Evolutionary conservation across 2,797 vertebrate species (phyloP).

Genomic region (Catamblyrhynchus diadema): DNA sequence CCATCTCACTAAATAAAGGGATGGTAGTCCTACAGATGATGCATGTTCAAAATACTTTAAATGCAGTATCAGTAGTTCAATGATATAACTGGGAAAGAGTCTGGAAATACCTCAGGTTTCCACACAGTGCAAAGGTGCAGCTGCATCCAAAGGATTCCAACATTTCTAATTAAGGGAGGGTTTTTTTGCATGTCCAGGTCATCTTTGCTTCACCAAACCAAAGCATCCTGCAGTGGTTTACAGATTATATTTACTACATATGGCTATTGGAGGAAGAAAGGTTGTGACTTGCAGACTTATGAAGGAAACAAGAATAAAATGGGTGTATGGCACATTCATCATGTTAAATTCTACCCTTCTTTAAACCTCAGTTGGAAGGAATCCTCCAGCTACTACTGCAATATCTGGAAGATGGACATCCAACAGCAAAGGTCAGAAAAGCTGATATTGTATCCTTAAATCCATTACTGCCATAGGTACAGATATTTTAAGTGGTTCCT

Average conservation of each 20-base stretch:
- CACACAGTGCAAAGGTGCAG: fast-evolving
- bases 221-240: not conserved
- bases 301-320: not conserved
- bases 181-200: not conserved
- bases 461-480: not conserved
- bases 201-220: not conserved
- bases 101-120: not conserved
- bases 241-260: not conserved
- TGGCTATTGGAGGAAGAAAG: fast-evolving
- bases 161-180: not conserved
- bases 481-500: not conserved
- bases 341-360: not conserved
- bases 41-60: not conserved
- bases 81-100: not conserved
- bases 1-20: not conserved
- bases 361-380: not conserved
- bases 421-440: not conserved
- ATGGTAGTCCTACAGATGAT: not conserved
- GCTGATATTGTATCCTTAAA: not conserved
- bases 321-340: not conserved
- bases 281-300: not conserved
- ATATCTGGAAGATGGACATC: not conserved
- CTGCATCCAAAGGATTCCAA: not conserved
- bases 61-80: not conserved
- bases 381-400: not conserved